Conservation (phyloP, 2,113 vertebrate genomes). For the Malurus elegans region DNA sequence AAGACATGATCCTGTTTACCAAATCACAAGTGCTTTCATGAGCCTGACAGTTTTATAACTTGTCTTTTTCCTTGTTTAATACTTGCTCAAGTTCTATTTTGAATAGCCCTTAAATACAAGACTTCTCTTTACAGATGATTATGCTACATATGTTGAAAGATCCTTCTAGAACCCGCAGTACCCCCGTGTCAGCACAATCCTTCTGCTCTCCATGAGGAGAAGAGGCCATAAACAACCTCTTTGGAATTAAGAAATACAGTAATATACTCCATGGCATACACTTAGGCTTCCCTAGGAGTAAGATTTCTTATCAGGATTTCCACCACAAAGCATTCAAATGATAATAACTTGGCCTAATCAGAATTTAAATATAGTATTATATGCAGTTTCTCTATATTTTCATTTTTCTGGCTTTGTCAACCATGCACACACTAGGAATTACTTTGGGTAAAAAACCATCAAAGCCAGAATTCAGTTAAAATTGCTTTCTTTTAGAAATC, state of each 20-base stretch:
- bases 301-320: neutral
- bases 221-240: neutral
- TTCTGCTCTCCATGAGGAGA: neutral
- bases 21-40: neutral
- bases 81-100: neutral
- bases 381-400: neutral
- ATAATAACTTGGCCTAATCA: neutral
- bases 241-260: neutral
- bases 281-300: neutral
- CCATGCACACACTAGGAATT: neutral
- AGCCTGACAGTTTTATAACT: neutral
- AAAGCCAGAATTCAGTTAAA: neutral
- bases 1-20: neutral
- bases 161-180: neutral
- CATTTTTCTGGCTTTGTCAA: neutral
- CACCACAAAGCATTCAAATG: neutral
- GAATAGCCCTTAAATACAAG: neutral
- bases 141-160: neutral
- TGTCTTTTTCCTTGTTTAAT: neutral
- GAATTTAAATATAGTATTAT: neutral
- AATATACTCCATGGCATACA: neutral
- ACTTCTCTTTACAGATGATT: neutral
- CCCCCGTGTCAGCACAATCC: neutral
- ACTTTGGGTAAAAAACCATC: neutral
- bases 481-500: neutral